Percentiles rank a stretch among this genome's conserved stretches.
Evolutionary conservation across 1,140 invertebrate genomes (phyloP).

Genomic region (Ceratina australensis): DNA sequence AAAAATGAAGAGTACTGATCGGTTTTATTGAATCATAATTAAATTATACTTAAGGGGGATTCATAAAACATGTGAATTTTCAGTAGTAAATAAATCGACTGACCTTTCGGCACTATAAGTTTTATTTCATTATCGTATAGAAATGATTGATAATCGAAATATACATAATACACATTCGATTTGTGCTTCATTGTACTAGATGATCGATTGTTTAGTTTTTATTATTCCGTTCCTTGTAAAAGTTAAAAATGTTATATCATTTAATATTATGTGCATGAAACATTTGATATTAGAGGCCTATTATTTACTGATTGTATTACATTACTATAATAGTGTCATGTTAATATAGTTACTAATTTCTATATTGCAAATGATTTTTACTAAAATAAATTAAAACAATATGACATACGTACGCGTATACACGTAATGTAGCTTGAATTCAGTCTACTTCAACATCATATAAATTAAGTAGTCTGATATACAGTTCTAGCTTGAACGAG

Average conservation of each 20-base stretch:
- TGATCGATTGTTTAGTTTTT: constrained; percentile 47
- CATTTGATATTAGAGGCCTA: constrained; percentile 43
- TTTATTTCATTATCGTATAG: constrained; percentile 68
- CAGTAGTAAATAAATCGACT: constrained; percentile 40
- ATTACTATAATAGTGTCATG: constrained; percentile 26
- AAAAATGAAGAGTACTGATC: constrained; percentile 32
- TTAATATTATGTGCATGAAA: constrained; percentile 46
- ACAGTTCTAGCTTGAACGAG: constrained; percentile 35
- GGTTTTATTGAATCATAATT: background rate
- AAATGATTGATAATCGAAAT: constrained; percentile 65
- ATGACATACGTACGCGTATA: constrained; percentile 12
- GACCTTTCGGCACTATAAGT: constrained; percentile 47
- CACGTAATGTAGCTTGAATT: constrained; percentile 38
- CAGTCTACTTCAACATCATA: constrained; percentile 39
- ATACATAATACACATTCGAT: constrained; percentile 52
- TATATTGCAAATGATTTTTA: constrained; percentile 54
- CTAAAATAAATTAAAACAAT: constrained; percentile 48
- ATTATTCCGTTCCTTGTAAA: constrained; percentile 50
- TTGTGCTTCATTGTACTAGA: constrained; percentile 57
- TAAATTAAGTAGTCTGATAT: constrained; percentile 38
- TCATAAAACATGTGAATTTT: background rate
- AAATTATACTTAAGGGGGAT: background rate
- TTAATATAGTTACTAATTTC: constrained; percentile 36
- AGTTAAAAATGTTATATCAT: constrained; percentile 58
- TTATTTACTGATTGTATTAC: constrained; percentile 53